Percentiles rank a stretch among this genome's conserved stretches.
Evolutionary conservation across 2,888 invertebrate species (phyloP).

Genomic region (Pimpla rufipes): DNA sequence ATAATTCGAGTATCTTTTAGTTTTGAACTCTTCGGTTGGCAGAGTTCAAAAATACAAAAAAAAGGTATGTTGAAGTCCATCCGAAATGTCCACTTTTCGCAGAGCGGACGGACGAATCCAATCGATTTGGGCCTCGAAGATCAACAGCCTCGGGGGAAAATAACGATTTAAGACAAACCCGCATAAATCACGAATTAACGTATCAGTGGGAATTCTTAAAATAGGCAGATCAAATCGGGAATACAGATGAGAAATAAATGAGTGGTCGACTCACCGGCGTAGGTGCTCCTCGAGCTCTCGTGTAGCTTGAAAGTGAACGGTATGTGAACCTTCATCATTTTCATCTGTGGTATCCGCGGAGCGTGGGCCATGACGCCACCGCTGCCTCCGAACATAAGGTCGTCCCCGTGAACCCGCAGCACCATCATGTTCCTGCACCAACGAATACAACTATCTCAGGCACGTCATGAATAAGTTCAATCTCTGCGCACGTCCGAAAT

Average conservation of each 20-base stretch:
- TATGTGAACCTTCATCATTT: slow-evolving; percentile 94
- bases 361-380: slow-evolving; percentile 86
- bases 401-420: slow-evolving; percentile 90
- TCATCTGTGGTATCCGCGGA: slow-evolving; percentile 91
- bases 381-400: slow-evolving; percentile 87
- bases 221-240: background rate
- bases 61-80: too few relatives aligned
- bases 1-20: background rate
- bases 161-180: background rate
- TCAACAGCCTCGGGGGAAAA: too few relatives aligned
- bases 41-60: too few relatives aligned
- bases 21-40: too few relatives aligned
- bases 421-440: slow-evolving; percentile 91
- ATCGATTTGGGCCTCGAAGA: too few relatives aligned
- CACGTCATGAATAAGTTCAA: slow-evolving; percentile 44
- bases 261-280: slow-evolving; percentile 88
- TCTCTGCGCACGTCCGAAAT: background rate
- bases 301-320: slow-evolving; percentile 93
- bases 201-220: background rate
- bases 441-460: slow-evolving; percentile 65
- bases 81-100: too few relatives aligned
- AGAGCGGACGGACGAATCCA: too few relatives aligned
- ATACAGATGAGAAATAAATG: too few relatives aligned
- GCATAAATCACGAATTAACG: background rate
- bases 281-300: slow-evolving; percentile 90